Evolutionary conservation across 2,888 invertebrate genomes (phyloP).

Genomic region (Xylocampa areola): DNA sequence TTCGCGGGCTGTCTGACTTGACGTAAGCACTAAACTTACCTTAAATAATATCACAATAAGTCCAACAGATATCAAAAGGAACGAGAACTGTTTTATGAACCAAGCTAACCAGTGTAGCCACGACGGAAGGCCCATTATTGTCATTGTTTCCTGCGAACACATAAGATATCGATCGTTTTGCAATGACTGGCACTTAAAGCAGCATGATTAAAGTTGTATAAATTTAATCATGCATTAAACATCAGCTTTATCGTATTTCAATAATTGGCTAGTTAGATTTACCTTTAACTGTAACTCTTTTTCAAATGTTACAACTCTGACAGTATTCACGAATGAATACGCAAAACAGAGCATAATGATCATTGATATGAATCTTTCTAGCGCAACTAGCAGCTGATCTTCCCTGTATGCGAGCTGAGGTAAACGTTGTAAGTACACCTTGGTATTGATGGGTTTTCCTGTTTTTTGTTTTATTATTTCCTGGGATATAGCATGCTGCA

Average conservation of each 20-base stretch:
- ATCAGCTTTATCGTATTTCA: neutral
- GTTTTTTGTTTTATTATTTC: slow-evolving; percentile 81
- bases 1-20: too few relatives aligned
- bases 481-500: slow-evolving; percentile 83
- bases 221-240: neutral
- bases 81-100: slow-evolving; percentile 94
- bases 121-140: slow-evolving; percentile 96
- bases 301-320: slow-evolving; percentile 93
- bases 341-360: slow-evolving; percentile 95
- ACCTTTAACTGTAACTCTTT: slow-evolving; percentile 94
- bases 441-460: slow-evolving; percentile 74
- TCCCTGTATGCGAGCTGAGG: slow-evolving; percentile 93
- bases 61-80: slow-evolving; percentile 91
- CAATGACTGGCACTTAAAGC: slow-evolving; percentile 8
- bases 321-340: slow-evolving; percentile 94
- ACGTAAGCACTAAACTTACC: slow-evolving; percentile 75
- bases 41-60: slow-evolving; percentile 91
- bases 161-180: slow-evolving; percentile 32
- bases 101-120: slow-evolving; percentile 97
- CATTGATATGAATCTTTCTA: slow-evolving; percentile 93
- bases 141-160: slow-evolving; percentile 94
- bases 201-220: neutral
- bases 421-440: slow-evolving; percentile 91
- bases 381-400: slow-evolving; percentile 92
- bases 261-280: slow-evolving; percentile 20